Conservation (phyloP, 2,888 invertebrate species). For the Thera britannica region DNA sequence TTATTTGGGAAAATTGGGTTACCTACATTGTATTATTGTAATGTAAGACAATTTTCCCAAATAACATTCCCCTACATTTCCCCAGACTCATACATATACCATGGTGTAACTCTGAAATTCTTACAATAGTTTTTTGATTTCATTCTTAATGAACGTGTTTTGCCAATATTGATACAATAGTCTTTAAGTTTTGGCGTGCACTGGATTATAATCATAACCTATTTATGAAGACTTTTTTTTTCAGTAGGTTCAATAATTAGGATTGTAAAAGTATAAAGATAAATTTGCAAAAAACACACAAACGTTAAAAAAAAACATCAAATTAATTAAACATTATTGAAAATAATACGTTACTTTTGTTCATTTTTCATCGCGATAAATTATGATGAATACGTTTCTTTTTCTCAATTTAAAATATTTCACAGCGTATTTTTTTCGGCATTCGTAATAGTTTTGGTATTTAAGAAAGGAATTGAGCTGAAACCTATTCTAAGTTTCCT, state of each 20-base stretch:
- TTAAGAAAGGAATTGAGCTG: slow-evolving; percentile 24
- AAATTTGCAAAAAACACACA: neutral
- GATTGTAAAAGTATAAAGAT: neutral
- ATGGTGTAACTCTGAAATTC: slow-evolving; percentile 2
- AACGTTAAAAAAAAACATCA: neutral
- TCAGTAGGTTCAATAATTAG: no score
- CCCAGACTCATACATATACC: no score
- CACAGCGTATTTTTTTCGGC: no score
- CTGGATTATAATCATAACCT: slow-evolving; percentile 18
- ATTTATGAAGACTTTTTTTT: neutral
- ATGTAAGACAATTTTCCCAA: no score
- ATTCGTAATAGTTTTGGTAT: neutral
- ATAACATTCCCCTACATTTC: no score
- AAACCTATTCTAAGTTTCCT: slow-evolving; percentile 27
- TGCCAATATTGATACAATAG: slow-evolving; percentile 38
- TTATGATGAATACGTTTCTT: no score
- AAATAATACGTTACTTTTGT: no score
- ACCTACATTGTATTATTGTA: no score
- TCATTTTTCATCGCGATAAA: no score
- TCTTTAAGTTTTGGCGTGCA: slow-evolving; percentile 47
- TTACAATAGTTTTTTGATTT: slow-evolving; percentile 1
- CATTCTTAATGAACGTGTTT: neutral
- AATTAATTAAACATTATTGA: neutral
- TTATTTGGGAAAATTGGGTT: no score
- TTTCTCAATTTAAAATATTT: no score